A percentile compares a stretch with the other conserved stretches of the same genome.
These are phyloP conservation scores for Conistra vaccinii DNA, from an alignment of 2,888 invertebrate genomes.

Conservation along the genomic window DNA sequence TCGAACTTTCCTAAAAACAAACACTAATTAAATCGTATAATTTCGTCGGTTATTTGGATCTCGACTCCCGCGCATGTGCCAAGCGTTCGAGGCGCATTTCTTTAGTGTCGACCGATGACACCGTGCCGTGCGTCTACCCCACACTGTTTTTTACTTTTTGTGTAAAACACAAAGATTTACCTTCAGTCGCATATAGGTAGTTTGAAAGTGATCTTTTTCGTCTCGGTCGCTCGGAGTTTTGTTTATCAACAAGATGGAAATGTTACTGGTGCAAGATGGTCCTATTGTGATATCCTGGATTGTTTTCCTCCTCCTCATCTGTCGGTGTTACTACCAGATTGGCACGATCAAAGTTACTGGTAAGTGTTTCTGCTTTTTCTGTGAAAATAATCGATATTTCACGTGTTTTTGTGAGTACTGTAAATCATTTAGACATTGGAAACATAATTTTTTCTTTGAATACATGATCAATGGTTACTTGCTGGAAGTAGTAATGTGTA, in stretches of 20 bases:
- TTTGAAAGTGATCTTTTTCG: conserved; percentile 37
- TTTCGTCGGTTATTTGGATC: conserved; percentile 82
- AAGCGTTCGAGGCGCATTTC: conserved; percentile 84
- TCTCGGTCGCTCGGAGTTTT: conserved; percentile 43
- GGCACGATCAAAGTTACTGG: conserved; percentile 72
- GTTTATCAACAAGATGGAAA: conserved; percentile 78
- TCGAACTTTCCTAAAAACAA: conserved; percentile 69
- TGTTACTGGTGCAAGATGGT: conserved; percentile 82
- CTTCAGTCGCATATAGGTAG: conserved; percentile 53
- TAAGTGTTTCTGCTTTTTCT: conserved; percentile 66
- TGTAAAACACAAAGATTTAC: conserved; percentile 53
- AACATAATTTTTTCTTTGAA: conserved; percentile 25
- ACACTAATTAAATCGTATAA: conserved; percentile 76
- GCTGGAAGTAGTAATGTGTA: conserved; percentile 3
- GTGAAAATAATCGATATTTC: conserved; percentile 16
- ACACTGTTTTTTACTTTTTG: conserved; percentile 71
- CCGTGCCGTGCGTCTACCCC: conserved; percentile 84
- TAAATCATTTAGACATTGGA: conserved; percentile 33
- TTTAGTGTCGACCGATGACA: conserved; percentile 87
- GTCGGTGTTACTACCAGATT: conserved; percentile 85
- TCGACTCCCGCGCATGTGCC: conserved; percentile 84
- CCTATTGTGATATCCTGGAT: conserved; percentile 87
- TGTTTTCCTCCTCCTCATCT: conserved; percentile 85
- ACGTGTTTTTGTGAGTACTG: conserved; percentile 19
- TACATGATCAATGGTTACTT: conserved; percentile 30